phyloP scores from a whole-genome alignment of 2,888 invertebrate genomes.

The Melanostoma mellinum region DNA sequence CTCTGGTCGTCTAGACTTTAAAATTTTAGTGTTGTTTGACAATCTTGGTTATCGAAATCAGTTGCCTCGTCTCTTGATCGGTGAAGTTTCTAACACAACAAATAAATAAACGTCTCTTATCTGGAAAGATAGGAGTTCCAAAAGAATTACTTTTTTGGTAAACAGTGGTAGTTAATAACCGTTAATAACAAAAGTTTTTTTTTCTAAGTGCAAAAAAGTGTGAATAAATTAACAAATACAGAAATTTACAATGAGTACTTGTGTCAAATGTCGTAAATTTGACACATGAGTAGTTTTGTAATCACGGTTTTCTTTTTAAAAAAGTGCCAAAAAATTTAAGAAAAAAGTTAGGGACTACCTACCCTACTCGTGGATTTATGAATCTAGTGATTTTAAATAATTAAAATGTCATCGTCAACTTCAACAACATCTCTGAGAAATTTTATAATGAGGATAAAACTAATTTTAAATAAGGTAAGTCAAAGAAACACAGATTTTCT shows the following conservation, averaged over 20 bases:
- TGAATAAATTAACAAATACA: not conserved
- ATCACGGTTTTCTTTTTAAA: too few relatives aligned
- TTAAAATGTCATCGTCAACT: constrained; percentile 26
- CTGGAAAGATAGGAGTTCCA: constrained; percentile 41
- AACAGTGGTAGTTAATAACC: constrained; percentile 3
- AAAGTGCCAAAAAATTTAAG: not conserved
- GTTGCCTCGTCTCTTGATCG: constrained; percentile 27
- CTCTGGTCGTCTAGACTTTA: constrained; percentile 48
- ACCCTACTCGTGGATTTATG: constrained; percentile 22
- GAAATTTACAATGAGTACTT: constrained; percentile 35
- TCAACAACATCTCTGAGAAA: constrained; percentile 28
- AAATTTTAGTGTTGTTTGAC: constrained; percentile 30
- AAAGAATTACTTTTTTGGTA: constrained; percentile 7
- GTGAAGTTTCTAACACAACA: constrained; percentile 13
- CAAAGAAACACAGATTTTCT: too few relatives aligned
- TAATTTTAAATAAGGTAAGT: constrained; percentile 54
- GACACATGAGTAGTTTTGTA: not conserved
- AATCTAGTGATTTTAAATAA: constrained; percentile 47
- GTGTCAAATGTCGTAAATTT: constrained; percentile 17
- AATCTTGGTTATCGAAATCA: constrained; percentile 32
- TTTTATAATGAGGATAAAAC: constrained; percentile 65
- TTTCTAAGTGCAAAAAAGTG: constrained; percentile 1
- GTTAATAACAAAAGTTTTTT: not conserved
- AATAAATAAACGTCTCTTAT: constrained; percentile 13
- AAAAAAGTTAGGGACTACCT: constrained; percentile 32